Evolutionary conservation across 2,113 vertebrate species (phyloP).

Genomic region (Bombycilla garrulus): DNA sequence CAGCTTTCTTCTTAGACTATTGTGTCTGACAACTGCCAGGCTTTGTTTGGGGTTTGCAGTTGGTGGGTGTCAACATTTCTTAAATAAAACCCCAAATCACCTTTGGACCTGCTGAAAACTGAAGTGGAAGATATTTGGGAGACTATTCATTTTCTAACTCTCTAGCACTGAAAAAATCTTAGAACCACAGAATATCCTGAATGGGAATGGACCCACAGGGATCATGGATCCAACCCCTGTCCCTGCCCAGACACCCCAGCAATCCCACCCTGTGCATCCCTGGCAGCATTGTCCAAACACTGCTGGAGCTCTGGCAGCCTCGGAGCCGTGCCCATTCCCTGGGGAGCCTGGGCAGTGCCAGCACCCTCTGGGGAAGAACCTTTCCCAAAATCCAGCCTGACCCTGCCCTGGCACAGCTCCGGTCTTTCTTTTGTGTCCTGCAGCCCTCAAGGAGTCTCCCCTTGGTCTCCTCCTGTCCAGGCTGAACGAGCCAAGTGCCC

Average conservation of each 20-base stretch:
- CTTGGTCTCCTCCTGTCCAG: not conserved
- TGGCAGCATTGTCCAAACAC: accelerated
- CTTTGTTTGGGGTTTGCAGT: not conserved
- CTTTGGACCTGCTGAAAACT: not conserved
- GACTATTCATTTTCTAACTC: not conserved
- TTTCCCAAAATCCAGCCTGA: not conserved
- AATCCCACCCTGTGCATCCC: not conserved
- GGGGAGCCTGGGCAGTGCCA: not conserved
- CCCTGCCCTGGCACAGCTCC: not conserved
- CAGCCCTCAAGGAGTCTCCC: not conserved
- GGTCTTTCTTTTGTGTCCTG: not conserved
- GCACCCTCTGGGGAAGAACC: not conserved
- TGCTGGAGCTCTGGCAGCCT: not conserved
- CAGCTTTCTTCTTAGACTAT: not conserved
- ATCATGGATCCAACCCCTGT: accelerated
- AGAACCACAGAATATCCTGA: not conserved
- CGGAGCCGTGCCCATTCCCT: not conserved
- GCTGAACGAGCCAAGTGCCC: not conserved
- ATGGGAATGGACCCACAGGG: accelerated
- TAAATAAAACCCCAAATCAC: not conserved
- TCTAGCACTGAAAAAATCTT: not conserved
- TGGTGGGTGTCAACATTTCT: not conserved
- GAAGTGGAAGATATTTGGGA: not conserved
- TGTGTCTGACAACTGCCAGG: not conserved
- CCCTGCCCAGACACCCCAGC: not conserved